A percentile compares a stretch with the other conserved stretches of the same genome.
Evolutionary conservation across 2,113 vertebrate genomes (phyloP).

Genomic region (Tricholaema leucomelas): DNA sequence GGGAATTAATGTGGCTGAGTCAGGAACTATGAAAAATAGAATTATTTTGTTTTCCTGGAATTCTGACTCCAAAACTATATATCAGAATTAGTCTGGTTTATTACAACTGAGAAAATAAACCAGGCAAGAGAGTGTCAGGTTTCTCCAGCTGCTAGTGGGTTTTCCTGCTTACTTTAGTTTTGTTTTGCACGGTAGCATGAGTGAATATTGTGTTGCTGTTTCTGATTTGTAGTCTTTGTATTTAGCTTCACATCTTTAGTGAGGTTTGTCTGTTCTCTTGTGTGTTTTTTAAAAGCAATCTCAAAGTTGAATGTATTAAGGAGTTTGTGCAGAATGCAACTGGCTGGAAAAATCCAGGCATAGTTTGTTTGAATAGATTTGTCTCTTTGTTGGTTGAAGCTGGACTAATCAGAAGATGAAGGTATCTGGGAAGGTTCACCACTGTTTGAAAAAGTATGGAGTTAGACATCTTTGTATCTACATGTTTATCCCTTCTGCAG

Average conservation of each 20-base stretch:
- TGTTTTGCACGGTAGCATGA: not conserved
- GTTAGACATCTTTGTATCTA: not conserved
- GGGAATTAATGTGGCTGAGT: too few species aligned
- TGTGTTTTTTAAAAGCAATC: not conserved
- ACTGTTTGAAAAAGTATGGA: not conserved
- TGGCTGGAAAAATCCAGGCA: not conserved
- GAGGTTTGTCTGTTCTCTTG: not conserved
- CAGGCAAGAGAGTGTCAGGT: not conserved
- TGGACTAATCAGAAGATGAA: not conserved
- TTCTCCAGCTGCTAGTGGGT: not conserved
- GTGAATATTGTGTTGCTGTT: not conserved
- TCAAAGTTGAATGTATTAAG: not conserved
- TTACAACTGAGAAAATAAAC: too few species aligned
- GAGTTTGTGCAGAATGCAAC: not conserved
- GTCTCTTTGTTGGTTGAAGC: not conserved
- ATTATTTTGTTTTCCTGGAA: too few species aligned
- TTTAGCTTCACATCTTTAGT: not conserved
- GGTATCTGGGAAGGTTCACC: not conserved
- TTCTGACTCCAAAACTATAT: too few species aligned
- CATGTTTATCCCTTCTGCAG: not conserved
- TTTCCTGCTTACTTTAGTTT: not conserved
- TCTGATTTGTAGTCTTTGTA: not conserved
- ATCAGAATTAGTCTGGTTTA: too few species aligned
- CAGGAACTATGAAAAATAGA: too few species aligned
- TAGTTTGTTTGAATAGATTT: not conserved